phyloP scores from a whole-genome alignment of 2,888 invertebrate species.

The Dynastes tityus region DNA sequence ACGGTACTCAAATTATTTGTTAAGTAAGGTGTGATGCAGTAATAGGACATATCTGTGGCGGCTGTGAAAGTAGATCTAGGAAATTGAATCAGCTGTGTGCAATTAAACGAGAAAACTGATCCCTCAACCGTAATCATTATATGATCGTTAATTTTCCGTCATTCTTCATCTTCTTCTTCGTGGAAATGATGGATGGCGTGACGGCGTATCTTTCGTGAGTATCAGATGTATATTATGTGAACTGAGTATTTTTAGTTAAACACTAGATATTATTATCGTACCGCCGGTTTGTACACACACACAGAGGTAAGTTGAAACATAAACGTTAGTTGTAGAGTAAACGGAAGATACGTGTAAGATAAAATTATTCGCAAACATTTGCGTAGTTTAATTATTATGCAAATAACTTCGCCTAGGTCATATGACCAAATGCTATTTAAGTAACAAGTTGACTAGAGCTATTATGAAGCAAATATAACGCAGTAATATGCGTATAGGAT shows the following conservation, averaged over 20 bases:
- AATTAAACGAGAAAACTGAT: slow-evolving; percentile 36
- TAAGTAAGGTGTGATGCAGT: slow-evolving; percentile 40
- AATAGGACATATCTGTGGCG: slow-evolving; percentile 21
- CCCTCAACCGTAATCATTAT: slow-evolving; percentile 5
- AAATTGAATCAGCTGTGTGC: slow-evolving; percentile 28
- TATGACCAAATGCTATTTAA: too few relatives aligned
- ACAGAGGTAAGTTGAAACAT: too few relatives aligned
- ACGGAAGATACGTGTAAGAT: too few relatives aligned
- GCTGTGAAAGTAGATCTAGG: slow-evolving; percentile 38
- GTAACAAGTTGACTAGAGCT: too few relatives aligned
- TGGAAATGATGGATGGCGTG: slow-evolving; percentile 1
- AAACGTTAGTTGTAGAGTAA: too few relatives aligned
- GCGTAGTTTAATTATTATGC: too few relatives aligned
- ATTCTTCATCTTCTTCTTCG: slow-evolving; percentile 4
- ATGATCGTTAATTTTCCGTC: slow-evolving; percentile 22
- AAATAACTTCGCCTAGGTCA: too few relatives aligned
- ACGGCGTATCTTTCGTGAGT: neutral
- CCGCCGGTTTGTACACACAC: too few relatives aligned
- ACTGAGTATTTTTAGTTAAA: neutral
- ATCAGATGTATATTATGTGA: neutral
- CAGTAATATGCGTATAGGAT: too few relatives aligned
- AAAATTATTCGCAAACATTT: too few relatives aligned
- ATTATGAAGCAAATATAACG: too few relatives aligned
- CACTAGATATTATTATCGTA: too few relatives aligned
- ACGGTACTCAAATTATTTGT: slow-evolving; percentile 16